These are phyloP conservation scores for Heptranchias perlo DNA, from an alignment of 2,113 vertebrate species.

Conservation along the genomic window DNA sequence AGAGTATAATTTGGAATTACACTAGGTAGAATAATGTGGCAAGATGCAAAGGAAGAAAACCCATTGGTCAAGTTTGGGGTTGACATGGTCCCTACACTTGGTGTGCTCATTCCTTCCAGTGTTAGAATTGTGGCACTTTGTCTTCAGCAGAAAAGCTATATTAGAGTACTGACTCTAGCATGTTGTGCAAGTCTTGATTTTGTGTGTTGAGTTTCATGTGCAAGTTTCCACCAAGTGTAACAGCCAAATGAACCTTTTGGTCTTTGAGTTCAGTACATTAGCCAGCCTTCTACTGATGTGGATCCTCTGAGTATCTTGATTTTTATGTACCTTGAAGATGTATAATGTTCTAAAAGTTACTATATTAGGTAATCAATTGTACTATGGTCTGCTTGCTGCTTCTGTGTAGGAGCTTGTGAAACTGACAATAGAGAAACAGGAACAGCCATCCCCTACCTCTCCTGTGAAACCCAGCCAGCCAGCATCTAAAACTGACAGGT, in stretches of 20 bases:
- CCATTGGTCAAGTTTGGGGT: neutral
- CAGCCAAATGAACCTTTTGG: neutral
- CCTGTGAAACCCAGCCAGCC: conserved; percentile 78
- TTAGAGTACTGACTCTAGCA: neutral
- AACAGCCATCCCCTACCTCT: conserved; percentile 84
- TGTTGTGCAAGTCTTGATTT: neutral
- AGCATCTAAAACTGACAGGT: conserved; percentile 73
- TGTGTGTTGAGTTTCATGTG: neutral
- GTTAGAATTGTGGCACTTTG: neutral
- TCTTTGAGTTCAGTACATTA: neutral
- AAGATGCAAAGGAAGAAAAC: neutral
- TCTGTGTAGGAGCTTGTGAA: conserved; percentile 82
- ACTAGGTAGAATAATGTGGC: too few relatives aligned
- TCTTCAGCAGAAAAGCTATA: neutral
- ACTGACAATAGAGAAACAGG: conserved; percentile 91
- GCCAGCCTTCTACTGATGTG: neutral
- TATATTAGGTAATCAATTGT: neutral
- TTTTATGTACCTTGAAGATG: neutral
- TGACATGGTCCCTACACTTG: neutral
- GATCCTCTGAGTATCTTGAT: neutral
- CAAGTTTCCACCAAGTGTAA: neutral
- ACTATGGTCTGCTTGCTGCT: conserved; percentile 19
- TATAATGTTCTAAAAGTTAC: neutral
- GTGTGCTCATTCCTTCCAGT: neutral
- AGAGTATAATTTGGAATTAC: neutral